Conservation (phyloP, 92 coral and sea anemone species). For the Metridium senile region DNA sequence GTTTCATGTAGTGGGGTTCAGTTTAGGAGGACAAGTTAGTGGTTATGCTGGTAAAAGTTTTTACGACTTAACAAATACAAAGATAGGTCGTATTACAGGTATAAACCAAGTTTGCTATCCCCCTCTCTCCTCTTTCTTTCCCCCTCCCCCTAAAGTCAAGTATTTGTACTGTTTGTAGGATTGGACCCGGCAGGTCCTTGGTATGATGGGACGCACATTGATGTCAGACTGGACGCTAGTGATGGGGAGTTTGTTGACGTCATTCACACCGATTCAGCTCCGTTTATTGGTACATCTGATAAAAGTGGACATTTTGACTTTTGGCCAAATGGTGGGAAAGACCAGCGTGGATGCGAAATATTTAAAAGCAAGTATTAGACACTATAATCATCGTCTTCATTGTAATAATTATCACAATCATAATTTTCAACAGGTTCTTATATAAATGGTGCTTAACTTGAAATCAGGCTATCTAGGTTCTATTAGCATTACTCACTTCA, state of each 20-base stretch:
- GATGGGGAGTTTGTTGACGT: slow-evolving; percentile 73
- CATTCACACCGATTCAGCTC: slow-evolving; percentile 55
- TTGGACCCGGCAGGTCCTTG: slow-evolving; percentile 66
- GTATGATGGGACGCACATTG: slow-evolving; percentile 27
- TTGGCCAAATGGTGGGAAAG: slow-evolving; percentile 68
- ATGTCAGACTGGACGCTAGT: slow-evolving; percentile 56
- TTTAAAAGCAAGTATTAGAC: slow-evolving; percentile 3
- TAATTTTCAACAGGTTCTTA: no score
- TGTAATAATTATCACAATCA: no score
- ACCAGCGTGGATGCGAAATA: slow-evolving; percentile 42
- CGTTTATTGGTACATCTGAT: slow-evolving; percentile 33
- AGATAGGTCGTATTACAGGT: slow-evolving; percentile 73
- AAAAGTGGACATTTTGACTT: slow-evolving; percentile 64
- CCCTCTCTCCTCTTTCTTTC: background rate
- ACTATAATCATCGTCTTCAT: no score
- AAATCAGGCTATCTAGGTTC: no score
- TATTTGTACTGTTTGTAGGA: no score
- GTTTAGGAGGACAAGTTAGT: slow-evolving; percentile 75
- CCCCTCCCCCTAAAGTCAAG: no score
- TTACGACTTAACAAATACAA: background rate
- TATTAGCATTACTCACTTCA: no score
- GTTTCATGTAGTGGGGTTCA: slow-evolving; percentile 67
- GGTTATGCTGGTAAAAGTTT: slow-evolving; percentile 67
- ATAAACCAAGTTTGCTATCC: no score
- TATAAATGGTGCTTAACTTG: no score